These are phyloP conservation scores for Nesospiza acunhae DNA, from an alignment of 2,113 vertebrate genomes.

Conservation along the genomic window DNA sequence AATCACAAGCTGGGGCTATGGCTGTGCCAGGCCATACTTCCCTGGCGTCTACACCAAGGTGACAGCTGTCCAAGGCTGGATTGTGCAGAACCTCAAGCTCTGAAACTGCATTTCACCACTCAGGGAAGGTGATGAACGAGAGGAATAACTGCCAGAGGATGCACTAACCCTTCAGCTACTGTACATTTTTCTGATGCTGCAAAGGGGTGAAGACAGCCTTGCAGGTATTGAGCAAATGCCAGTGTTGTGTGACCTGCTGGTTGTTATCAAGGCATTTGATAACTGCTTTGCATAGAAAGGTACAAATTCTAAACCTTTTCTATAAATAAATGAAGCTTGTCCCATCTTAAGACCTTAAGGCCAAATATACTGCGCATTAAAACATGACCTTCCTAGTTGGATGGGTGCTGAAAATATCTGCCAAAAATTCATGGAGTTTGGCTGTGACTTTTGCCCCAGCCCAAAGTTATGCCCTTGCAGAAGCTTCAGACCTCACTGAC, in stretches of 20 bases:
- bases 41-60: slow-evolving; percentile 92
- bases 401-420: not conserved
- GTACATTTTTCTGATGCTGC: not conserved
- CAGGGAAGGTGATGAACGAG: not conserved
- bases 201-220: not conserved
- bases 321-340: slow-evolving; percentile 68
- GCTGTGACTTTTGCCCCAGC: not conserved
- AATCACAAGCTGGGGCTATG: slow-evolving; percentile 96
- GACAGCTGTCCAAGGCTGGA: slow-evolving; percentile 87
- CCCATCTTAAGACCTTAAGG: not conserved
- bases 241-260: not conserved
- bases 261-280: not conserved
- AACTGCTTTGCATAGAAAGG: not conserved
- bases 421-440: not conserved
- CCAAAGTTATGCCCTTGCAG: not conserved
- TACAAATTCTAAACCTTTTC: not conserved
- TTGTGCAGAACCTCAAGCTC: slow-evolving; percentile 81
- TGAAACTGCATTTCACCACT: slow-evolving; percentile 50
- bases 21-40: slow-evolving; percentile 86
- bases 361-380: not conserved
- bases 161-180: not conserved
- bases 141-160: not conserved
- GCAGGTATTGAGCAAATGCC: not conserved
- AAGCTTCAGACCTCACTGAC: not conserved
- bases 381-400: not conserved